phyloP scores from a whole-genome alignment of 1,140 invertebrate species.

The Diorhabda elongata region DNA sequence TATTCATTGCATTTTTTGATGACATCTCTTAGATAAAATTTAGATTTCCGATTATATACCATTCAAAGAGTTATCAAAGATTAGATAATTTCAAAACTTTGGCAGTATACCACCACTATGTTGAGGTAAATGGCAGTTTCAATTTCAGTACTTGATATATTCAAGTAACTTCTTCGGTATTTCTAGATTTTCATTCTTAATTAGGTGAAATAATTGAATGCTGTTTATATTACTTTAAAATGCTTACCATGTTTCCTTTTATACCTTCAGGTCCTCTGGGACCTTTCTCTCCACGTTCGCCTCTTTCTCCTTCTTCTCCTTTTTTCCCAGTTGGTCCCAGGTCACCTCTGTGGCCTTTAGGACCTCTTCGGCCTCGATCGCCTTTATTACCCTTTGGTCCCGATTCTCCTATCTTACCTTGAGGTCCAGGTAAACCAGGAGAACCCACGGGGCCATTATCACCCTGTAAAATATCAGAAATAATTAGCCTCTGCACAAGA shows the following conservation, averaged over 20 bases:
- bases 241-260: conserved; percentile 61
- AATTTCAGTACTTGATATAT: no score
- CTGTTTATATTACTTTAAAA: no score
- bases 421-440: conserved; percentile 54
- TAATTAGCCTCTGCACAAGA: background rate
- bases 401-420: conserved; percentile 58
- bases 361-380: conserved; percentile 63
- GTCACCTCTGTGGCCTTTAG: conserved; percentile 70
- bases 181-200: background rate
- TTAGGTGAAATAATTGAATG: no score
- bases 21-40: no score
- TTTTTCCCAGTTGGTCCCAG: conserved; percentile 64
- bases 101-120: no score
- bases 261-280: conserved; percentile 57
- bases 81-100: no score
- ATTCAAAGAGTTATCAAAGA: no score
- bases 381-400: conserved; percentile 66
- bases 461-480: conserved; percentile 52
- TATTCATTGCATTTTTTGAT: no score
- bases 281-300: conserved; percentile 62
- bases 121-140: no score
- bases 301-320: conserved; percentile 69
- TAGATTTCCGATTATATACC: no score
- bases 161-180: no score
- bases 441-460: conserved; percentile 66